phyloP scores from a whole-genome alignment of 2,888 invertebrate genomes.

The Thymelicus acteon region DNA sequence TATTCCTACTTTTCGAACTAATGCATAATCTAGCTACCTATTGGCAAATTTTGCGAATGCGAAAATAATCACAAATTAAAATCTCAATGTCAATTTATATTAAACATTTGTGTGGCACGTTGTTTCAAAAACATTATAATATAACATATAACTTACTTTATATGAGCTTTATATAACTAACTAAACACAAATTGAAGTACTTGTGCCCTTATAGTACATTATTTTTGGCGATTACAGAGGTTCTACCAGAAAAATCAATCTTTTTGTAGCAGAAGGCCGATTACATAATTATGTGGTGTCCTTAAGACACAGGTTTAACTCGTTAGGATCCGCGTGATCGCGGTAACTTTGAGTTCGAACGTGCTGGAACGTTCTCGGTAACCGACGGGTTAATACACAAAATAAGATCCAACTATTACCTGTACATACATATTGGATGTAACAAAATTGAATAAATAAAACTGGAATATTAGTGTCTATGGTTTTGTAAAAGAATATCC shows the following conservation, averaged over 20 bases:
- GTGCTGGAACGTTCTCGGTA: no score
- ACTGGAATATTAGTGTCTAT: no score
- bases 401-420: no score
- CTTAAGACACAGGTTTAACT: no score
- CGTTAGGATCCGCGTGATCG: no score
- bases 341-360: no score
- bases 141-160: slow-evolving; percentile 45
- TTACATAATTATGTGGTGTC: background rate
- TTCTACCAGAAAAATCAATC: background rate
- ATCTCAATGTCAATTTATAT: slow-evolving; percentile 54
- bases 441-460: no score
- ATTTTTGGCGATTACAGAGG: slow-evolving; percentile 29
- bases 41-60: slow-evolving; percentile 56
- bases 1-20: slow-evolving; percentile 48
- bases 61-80: slow-evolving; percentile 56
- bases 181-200: slow-evolving; percentile 67
- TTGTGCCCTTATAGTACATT: slow-evolving; percentile 66
- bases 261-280: background rate
- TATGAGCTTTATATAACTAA: slow-evolving; percentile 52
- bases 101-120: slow-evolving; percentile 55
- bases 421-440: no score
- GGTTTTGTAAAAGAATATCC: no score
- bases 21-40: slow-evolving; percentile 42
- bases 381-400: no score
- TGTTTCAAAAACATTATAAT: slow-evolving; percentile 47